Evolutionary conservation across 2,113 vertebrate genomes (phyloP).

Genomic region (Chaetodon auriga): DNA sequence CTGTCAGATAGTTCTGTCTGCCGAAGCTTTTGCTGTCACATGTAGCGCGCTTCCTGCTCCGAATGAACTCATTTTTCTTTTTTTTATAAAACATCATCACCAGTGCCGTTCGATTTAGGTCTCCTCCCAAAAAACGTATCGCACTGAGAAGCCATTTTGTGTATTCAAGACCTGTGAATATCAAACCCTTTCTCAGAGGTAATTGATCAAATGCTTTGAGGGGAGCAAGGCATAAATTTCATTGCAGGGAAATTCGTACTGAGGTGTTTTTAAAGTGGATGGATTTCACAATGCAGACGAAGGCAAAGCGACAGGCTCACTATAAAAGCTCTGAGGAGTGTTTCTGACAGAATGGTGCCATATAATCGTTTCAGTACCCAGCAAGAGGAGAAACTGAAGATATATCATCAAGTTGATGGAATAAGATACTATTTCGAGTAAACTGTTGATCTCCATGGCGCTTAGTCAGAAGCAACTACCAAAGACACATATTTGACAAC

Average conservation of each 20-base stretch:
- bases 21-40: slow-evolving; percentile 42
- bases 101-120: slow-evolving; percentile 19
- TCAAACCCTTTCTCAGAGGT: slow-evolving; percentile 23
- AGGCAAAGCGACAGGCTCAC: slow-evolving; percentile 27
- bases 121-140: not conserved
- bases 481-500: slow-evolving; percentile 23
- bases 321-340: slow-evolving; percentile 34
- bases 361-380: slow-evolving; percentile 60
- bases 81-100: not conserved
- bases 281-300: slow-evolving; percentile 50
- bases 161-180: slow-evolving; percentile 29
- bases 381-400: slow-evolving; percentile 16
- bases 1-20: slow-evolving; percentile 54
- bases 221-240: slow-evolving; percentile 42
- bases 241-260: slow-evolving; percentile 20
- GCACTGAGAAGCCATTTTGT: slow-evolving; percentile 33
- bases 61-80: not conserved
- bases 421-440: slow-evolving; percentile 38
- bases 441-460: slow-evolving; percentile 27
- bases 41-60: slow-evolving; percentile 17
- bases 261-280: slow-evolving; percentile 37
- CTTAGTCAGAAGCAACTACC: slow-evolving; percentile 21
- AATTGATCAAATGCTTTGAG: slow-evolving; percentile 47
- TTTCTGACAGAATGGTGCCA: slow-evolving; percentile 44
- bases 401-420: slow-evolving; percentile 36